phyloP scores from a whole-genome alignment of 1,140 invertebrate species.

The Polypedilum pembai region DNA sequence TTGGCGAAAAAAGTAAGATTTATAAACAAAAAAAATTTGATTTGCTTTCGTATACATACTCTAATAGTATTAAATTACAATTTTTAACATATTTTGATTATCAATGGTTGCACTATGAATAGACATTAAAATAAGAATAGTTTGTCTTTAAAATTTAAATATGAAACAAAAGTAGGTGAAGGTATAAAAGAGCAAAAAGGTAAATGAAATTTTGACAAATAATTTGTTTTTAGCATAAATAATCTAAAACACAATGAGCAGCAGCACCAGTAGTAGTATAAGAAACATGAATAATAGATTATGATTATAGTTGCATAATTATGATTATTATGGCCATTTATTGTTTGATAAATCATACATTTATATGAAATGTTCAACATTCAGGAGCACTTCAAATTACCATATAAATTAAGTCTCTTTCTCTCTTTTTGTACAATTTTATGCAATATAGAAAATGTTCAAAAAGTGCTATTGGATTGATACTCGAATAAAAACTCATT shows the following conservation, averaged over 20 bases:
- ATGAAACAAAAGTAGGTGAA: not conserved
- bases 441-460: not conserved
- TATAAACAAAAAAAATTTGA: too few species aligned
- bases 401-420: not conserved
- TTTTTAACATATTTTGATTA: too few species aligned
- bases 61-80: too few species aligned
- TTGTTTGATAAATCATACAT: constrained; percentile 16
- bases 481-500: not conserved
- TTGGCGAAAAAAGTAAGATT: too few species aligned
- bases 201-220: too few species aligned
- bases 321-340: constrained; percentile 19
- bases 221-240: not conserved
- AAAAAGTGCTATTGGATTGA: not conserved
- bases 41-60: too few species aligned
- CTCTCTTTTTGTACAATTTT: not conserved
- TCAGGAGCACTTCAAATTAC: not conserved
- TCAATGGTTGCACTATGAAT: not conserved
- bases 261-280: not conserved
- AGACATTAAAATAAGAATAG: not conserved
- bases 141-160: not conserved
- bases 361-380: not conserved
- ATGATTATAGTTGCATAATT: not conserved
- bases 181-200: too few species aligned
- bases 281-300: not conserved
- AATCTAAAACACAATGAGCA: too few species aligned